Conservation (phyloP, 2,113 vertebrate genomes). For the Todiramphus saurophagus region DNA sequence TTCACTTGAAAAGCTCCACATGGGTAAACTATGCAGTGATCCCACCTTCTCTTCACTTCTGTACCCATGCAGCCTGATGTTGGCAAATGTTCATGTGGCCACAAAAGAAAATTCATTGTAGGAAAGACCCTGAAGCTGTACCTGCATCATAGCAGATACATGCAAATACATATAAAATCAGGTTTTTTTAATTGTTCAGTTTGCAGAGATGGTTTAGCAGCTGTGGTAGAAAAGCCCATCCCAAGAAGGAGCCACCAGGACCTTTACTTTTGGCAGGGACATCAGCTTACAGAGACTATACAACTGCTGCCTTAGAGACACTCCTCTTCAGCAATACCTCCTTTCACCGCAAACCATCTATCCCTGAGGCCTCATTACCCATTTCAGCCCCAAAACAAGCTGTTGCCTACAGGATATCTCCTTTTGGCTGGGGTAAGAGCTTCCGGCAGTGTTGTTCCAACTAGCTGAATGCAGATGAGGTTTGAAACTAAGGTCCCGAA, state of each 20-base stretch:
- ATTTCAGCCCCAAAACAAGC: background rate
- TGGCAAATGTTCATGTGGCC: fast-evolving
- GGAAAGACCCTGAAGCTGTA: background rate
- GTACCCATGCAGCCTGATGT: background rate
- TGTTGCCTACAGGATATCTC: background rate
- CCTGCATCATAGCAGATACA: background rate
- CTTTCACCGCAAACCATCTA: background rate
- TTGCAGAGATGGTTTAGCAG: background rate
- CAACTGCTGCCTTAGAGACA: background rate
- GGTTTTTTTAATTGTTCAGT: background rate
- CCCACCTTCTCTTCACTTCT: background rate
- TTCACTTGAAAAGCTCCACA: background rate
- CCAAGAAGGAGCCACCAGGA: background rate
- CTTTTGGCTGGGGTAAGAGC: background rate
- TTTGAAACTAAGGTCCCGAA: background rate
- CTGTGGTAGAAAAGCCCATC: background rate
- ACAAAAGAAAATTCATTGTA: fast-evolving
- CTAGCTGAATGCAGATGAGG: background rate
- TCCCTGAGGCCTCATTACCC: background rate
- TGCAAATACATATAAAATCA: background rate
- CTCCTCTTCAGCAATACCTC: background rate
- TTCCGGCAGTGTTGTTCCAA: background rate
- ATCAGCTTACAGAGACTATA: background rate
- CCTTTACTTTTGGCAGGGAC: background rate
- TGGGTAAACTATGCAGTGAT: background rate